Evolutionary conservation across 2,888 invertebrate species (phyloP), one percentile per base, ranked within the genome.

Genomic region (Tolmerus cingulatus): DNA sequence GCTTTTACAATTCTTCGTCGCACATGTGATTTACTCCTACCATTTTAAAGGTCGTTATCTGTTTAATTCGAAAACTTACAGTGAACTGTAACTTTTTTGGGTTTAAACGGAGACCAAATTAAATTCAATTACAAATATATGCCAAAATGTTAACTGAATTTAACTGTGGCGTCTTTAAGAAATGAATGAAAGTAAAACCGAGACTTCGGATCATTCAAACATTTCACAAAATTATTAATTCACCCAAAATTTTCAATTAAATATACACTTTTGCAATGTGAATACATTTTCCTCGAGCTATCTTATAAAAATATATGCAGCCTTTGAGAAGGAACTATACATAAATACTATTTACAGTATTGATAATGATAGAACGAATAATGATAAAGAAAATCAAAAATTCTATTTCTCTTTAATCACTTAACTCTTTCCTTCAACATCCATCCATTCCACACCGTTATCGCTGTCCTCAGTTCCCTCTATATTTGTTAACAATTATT

Each of bases 361-460:
- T 66, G n/a, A 7, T 8, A 16, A 76, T 16, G 27, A 76, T n/a
- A 19, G 34, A 76, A 74, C 1, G 74, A 74, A 76, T 76, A 76
- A 76, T 8, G 43, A 7, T 14, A 43, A 82, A 34, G 14, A n/a
- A 82, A 82, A 55, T 34, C 46, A 55, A 34, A 34, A 81, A 30
- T 51, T 27, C 5, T n/a, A 76, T 74, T 86, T 43, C 5, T 23
- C 46, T 40, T n/a, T 46, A n/a, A 40, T 14, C 57, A 84, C 43
- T 86, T 86, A 86, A 86, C 86, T 51, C 74, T 86, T 86, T 66
- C 34, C 37, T 51, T 86, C 86, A 74, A 86, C 43, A 86, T 86
- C 86, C 86, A 86, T 74, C 86, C 86, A 86, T n/a, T 86, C 86
- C 46, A 86, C 46, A 19, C 86, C 76, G 74, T 86, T 74, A 76